Evolutionary conservation across 1,140 invertebrate genomes (phyloP).

Genomic region (Temnothorax nylanderi): DNA sequence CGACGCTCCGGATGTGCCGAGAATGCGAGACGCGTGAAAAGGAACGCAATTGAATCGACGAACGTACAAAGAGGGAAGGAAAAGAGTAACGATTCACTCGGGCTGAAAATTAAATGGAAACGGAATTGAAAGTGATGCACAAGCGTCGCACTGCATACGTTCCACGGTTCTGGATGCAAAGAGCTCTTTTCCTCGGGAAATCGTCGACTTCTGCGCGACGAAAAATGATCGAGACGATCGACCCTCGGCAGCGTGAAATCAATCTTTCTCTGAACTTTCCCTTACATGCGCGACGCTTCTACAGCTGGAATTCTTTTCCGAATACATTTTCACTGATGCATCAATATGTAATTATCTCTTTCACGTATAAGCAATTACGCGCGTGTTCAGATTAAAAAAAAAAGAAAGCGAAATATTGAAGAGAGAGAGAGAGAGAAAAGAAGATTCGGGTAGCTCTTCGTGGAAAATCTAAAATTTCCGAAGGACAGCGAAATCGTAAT

Average conservation of each 20-base stretch:
- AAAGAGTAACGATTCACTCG: slow-evolving; percentile 23
- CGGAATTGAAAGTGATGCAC: slow-evolving; percentile 7
- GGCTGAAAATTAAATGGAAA: slow-evolving; percentile 25
- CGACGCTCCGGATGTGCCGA: not conserved
- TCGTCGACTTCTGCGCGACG: not conserved
- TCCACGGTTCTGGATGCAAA: not conserved
- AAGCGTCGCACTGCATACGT: not conserved
- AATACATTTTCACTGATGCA: not conserved
- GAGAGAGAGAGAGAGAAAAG: not conserved
- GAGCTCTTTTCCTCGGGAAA: not conserved
- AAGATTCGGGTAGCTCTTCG: not conserved
- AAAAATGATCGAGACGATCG: not conserved
- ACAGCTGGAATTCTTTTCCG: not conserved
- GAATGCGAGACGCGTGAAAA: not conserved
- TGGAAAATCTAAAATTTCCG: not conserved
- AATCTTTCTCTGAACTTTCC: not conserved
- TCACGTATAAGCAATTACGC: not conserved
- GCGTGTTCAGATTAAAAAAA: not conserved
- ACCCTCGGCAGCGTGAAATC: not conserved
- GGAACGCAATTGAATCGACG: slow-evolving; percentile 11
- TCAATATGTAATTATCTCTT: not conserved
- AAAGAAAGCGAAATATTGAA: not conserved
- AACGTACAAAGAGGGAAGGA: not conserved
- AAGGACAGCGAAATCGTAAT: not conserved
- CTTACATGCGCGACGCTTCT: not conserved